Conservation (phyloP, 2,888 invertebrate species). For the Polydrusus tereticollis region DNA sequence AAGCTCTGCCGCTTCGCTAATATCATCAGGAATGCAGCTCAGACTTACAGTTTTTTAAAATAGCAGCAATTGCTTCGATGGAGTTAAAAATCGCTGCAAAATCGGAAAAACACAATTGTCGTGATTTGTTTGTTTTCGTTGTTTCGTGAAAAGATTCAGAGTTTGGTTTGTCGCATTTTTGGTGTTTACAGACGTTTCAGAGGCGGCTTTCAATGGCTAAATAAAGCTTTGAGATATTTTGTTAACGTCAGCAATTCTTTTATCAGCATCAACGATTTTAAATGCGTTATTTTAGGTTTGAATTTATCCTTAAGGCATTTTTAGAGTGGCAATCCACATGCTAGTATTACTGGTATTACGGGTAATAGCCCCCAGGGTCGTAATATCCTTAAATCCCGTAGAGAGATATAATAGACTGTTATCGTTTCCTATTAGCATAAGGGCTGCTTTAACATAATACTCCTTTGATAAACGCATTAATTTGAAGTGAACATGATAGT, state of each 20-base stretch:
- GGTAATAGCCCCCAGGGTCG: not conserved
- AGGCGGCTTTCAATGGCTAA: no score
- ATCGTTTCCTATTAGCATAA: not conserved
- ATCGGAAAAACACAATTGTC: not conserved
- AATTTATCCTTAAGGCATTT: not conserved
- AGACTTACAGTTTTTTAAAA: not conserved
- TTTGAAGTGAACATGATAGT: no score
- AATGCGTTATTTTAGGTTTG: not conserved
- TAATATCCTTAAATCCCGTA: not conserved
- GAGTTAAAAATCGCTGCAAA: not conserved
- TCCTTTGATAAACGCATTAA: not conserved
- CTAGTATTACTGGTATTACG: not conserved
- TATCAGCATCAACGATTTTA: no score
- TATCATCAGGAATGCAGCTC: constrained; percentile 3
- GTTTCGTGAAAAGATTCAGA: not conserved
- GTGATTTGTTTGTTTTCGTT: not conserved
- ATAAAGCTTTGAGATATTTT: no score
- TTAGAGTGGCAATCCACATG: not conserved
- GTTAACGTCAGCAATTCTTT: no score
- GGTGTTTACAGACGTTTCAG: not conserved
- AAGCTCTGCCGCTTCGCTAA: not conserved
- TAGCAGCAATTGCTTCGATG: not conserved
- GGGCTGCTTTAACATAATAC: not conserved
- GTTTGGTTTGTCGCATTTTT: not conserved
- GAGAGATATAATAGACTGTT: not conserved